These are phyloP conservation scores for Hermodice carunculata DNA, from an alignment of 2,888 invertebrate genomes.

Conservation along the genomic window DNA sequence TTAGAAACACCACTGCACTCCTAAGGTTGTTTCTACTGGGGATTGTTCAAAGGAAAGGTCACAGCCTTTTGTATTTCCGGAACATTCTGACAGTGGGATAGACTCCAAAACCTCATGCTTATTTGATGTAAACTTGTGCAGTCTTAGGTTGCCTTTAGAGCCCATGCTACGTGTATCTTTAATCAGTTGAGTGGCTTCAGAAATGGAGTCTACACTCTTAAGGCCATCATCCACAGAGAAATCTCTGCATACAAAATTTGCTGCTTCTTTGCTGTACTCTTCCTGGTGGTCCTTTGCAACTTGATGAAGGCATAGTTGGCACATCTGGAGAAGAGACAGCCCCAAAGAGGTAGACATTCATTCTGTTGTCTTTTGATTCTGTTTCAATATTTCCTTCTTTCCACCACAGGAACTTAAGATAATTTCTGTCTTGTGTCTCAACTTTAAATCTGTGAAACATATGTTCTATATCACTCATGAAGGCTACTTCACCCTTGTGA, in stretches of 20 bases:
- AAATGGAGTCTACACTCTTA: neutral
- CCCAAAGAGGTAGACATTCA: too few species aligned
- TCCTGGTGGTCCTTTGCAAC: too few species aligned
- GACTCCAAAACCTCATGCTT: neutral
- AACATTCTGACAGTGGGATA: constrained; percentile 6
- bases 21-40: constrained; percentile 4
- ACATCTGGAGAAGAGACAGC: too few species aligned
- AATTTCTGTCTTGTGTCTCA: too few species aligned
- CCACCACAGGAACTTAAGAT: too few species aligned
- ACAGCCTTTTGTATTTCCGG: neutral
- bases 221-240: constrained; percentile 22
- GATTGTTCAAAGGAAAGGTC: neutral
- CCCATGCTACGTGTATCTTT: neutral
- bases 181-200: neutral
- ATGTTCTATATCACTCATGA: too few species aligned
- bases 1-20: constrained; percentile 3
- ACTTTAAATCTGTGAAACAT: too few species aligned
- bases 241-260: neutral
- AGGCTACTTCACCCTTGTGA: too few species aligned
- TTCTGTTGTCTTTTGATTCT: too few species aligned
- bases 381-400: too few species aligned
- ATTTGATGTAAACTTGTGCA: constrained; percentile 12
- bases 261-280: too few species aligned
- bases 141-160: neutral
- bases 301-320: too few species aligned